Evolutionary conservation across 2,113 vertebrate genomes (phyloP).

Genomic region (Capreolus pygargus): DNA sequence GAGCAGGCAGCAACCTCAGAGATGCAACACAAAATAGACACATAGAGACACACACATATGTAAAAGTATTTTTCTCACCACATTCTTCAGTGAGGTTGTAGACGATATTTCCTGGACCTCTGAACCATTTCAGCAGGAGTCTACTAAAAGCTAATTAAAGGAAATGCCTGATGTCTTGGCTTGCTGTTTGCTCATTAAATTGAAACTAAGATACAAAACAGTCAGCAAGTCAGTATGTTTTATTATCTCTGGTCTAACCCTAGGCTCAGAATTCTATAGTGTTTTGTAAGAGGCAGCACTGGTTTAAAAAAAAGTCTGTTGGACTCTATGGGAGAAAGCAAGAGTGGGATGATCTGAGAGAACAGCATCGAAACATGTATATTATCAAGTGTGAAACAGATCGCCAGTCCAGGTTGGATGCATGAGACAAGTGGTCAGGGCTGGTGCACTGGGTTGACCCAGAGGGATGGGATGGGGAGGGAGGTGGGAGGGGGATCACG

Average conservation of each 20-base stretch:
- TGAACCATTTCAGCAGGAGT: conserved; percentile 5
- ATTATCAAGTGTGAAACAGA: no score
- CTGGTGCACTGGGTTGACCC: no score
- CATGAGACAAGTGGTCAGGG: no score
- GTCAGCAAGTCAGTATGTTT: neutral
- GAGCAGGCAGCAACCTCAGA: neutral
- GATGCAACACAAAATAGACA: neutral
- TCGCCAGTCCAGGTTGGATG: no score
- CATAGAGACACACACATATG: neutral
- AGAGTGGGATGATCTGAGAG: no score
- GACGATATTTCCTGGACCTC: neutral
- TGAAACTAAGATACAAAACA: neutral
- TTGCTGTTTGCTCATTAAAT: neutral
- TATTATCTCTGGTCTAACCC: neutral
- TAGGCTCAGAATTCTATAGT: neutral
- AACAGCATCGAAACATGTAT: no score
- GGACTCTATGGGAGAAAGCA: no score
- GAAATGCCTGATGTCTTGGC: neutral
- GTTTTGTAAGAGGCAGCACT: neutral
- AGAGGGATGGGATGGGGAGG: no score
- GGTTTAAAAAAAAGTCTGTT: neutral
- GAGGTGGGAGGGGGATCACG: no score
- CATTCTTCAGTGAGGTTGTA: conserved; percentile 33
- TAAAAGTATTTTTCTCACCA: conserved; percentile 59
- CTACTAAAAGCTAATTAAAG: conserved; percentile 61